These are phyloP conservation scores for Cantharis lateralis DNA, from an alignment of 2,888 invertebrate genomes.

Conservation along the genomic window DNA sequence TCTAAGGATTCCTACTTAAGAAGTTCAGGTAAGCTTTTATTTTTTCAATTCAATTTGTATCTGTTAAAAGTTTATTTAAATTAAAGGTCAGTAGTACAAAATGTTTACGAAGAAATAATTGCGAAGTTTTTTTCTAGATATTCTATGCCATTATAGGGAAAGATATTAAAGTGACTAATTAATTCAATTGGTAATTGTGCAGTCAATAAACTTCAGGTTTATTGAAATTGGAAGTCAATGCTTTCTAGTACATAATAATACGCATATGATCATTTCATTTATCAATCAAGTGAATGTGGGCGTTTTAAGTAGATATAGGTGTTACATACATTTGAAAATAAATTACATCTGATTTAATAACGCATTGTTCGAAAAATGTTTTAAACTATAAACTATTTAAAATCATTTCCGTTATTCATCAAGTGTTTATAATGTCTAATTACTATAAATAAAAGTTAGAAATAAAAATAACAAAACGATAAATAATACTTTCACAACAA, in stretches of 20 bases:
- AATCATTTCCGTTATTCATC: not conserved
- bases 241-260: not conserved
- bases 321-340: not conserved
- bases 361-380: not conserved
- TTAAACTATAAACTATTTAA: not conserved
- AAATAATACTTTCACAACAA: not conserved
- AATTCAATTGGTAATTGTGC: not conserved
- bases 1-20: not conserved
- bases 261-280: not conserved
- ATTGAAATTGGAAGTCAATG: not conserved
- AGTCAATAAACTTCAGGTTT: not conserved
- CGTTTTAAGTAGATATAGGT: not conserved
- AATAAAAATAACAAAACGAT: not conserved
- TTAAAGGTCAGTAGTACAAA: not conserved
- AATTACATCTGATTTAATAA: not conserved
- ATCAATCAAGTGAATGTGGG: not conserved
- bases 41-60: not conserved
- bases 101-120: not conserved
- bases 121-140: not conserved
- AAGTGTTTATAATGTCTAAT: not conserved
- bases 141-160: not conserved
- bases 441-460: not conserved
- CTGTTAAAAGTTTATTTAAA: not conserved
- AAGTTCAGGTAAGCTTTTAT: not conserved
- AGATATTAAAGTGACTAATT: not conserved